A percentile compares a stretch with the other conserved stretches of the same genome.
Evolutionary conservation across 2,888 invertebrate species (phyloP).

Genomic region (Cerastis leucographa): DNA sequence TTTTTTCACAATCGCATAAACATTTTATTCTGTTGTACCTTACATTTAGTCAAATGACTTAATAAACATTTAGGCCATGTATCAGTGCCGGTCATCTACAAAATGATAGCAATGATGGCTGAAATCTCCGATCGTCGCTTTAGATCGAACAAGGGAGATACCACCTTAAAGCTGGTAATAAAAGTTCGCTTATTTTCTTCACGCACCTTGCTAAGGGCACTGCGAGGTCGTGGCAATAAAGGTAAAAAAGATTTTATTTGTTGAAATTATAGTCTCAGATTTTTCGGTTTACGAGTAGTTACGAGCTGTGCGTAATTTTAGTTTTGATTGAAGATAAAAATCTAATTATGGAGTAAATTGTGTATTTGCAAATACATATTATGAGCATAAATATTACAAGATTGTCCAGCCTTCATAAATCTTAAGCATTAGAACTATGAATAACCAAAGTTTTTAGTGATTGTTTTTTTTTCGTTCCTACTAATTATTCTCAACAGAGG

Average conservation of each 20-base stretch:
- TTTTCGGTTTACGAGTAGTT: slow-evolving; percentile 9
- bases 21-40: background rate
- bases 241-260: slow-evolving; percentile 33
- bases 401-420: background rate
- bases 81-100: slow-evolving; percentile 14
- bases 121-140: slow-evolving; percentile 6
- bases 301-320: slow-evolving; percentile 9
- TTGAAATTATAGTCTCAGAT: slow-evolving; percentile 37
- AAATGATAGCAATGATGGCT: slow-evolving; percentile 1
- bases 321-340: slow-evolving; percentile 25
- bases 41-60: background rate
- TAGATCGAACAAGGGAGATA: slow-evolving; percentile 7
- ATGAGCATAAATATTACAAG: background rate
- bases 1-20: background rate
- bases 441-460: background rate
- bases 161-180: background rate
- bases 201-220: slow-evolving; percentile 6
- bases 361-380: background rate
- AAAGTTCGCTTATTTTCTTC: slow-evolving; percentile 3
- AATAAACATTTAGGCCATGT: slow-evolving; percentile 12
- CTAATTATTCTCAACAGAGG: no score
- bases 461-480: background rate
- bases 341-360: background rate
- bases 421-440: background rate
- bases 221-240: slow-evolving; percentile 20